These are phyloP conservation scores for Vulpes ferrilata DNA, from an alignment of 2,113 vertebrate genomes.

Conservation along the genomic window DNA sequence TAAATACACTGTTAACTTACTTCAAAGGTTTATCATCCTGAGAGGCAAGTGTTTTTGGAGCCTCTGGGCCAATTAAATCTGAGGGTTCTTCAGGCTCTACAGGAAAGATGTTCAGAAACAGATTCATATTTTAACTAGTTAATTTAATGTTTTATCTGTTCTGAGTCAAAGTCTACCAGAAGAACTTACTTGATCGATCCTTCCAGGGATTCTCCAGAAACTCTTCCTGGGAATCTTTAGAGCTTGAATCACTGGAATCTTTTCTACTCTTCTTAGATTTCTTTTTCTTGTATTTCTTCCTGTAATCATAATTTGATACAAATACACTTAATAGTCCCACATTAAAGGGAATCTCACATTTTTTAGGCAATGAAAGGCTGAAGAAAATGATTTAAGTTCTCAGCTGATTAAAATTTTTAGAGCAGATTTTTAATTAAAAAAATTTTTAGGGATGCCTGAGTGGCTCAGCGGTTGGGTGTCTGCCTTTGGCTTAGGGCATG, in stretches of 20 bases:
- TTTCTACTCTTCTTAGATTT: constrained; percentile 94
- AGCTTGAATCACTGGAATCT: constrained; percentile 94
- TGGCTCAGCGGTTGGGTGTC: too few relatives aligned
- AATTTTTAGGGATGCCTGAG: too few relatives aligned
- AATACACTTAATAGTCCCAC: constrained; percentile 40
- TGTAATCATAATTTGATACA: constrained; percentile 81
- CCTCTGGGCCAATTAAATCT: constrained; percentile 95
- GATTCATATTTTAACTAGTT: constrained; percentile 57
- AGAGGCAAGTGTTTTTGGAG: constrained; percentile 94
- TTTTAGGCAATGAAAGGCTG: constrained; percentile 52
- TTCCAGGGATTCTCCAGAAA: constrained; percentile 93
- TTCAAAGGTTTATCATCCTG: constrained; percentile 96
- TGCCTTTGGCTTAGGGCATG: too few relatives aligned
- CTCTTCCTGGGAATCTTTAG: constrained; percentile 92
- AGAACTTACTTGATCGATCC: constrained; percentile 92
- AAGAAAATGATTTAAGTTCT: constrained; percentile 57
- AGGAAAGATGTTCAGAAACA: constrained; percentile 72
- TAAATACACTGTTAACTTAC: constrained; percentile 89
- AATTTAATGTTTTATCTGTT: constrained; percentile 33
- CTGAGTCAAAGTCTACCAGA: constrained; percentile 57
- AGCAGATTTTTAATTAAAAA: constrained; percentile 15
- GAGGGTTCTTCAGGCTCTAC: constrained; percentile 89
- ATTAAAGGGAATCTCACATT: constrained; percentile 66
- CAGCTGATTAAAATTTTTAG: constrained; percentile 40
- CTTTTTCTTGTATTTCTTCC: constrained; percentile 96